phyloP scores from a whole-genome alignment of 2,888 invertebrate genomes.

The Lycophotia porphyrea region DNA sequence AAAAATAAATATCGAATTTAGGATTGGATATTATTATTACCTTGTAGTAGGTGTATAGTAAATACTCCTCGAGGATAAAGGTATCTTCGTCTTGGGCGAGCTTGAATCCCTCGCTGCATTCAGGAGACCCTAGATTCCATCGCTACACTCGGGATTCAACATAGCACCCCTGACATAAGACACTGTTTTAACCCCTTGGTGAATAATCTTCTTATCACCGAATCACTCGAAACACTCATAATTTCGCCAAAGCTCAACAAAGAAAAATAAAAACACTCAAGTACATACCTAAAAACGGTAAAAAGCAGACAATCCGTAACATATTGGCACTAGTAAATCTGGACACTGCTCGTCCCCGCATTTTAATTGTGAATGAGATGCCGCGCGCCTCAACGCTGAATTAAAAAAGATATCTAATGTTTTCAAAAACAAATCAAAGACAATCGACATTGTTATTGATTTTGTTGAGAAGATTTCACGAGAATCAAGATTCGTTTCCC shows the following conservation, averaged over 20 bases:
- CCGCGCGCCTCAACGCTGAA: background rate
- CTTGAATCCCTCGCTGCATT: background rate
- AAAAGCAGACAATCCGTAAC: constrained; percentile 23
- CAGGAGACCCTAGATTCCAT: background rate
- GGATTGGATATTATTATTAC: background rate
- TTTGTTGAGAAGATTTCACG: constrained; percentile 10
- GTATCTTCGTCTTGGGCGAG: background rate
- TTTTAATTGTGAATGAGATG: constrained; percentile 30
- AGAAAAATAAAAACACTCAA: background rate
- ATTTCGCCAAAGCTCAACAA: background rate
- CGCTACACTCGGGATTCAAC: background rate
- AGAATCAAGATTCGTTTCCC: constrained; percentile 1
- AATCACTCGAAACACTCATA: background rate
- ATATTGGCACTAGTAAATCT: constrained; percentile 24
- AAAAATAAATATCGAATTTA: background rate
- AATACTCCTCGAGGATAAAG: background rate
- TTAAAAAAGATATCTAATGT: constrained; percentile 30
- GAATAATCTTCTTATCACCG: background rate
- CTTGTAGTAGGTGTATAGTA: background rate
- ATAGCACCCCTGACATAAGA: background rate
- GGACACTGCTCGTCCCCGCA: constrained; percentile 15
- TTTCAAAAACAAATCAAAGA: constrained; percentile 42
- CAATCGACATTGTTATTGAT: constrained; percentile 44
- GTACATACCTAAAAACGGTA: constrained; percentile 41
- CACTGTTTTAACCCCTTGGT: background rate